Evolutionary conservation across 2,797 vertebrate genomes (phyloP).

Genomic region (Florisuga fusca): DNA sequence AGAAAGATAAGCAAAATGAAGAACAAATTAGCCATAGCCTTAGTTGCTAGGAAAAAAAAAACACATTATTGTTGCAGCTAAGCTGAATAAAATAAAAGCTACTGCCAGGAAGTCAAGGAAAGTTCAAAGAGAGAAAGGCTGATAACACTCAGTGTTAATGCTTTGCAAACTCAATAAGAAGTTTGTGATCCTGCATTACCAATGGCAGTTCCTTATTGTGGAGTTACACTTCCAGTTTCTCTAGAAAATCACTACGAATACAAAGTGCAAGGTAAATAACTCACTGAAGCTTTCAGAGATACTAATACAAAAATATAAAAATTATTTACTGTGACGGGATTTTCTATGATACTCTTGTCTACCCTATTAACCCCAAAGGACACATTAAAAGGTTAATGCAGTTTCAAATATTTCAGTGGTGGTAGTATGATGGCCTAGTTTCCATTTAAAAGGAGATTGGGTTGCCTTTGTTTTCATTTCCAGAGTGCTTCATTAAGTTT

Average conservation of each 20-base stretch:
- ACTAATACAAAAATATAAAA: background rate
- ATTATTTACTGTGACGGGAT: background rate
- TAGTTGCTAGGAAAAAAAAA: background rate
- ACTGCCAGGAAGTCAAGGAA: background rate
- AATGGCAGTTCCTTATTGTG: background rate
- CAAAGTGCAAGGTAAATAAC: background rate
- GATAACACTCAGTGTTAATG: background rate
- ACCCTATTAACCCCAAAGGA: background rate
- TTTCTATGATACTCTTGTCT: background rate
- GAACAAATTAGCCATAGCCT: background rate
- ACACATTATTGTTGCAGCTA: background rate
- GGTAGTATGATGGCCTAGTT: background rate
- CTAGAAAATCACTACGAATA: background rate
- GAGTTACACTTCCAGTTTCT: background rate
- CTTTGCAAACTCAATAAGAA: background rate
- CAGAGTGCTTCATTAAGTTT: slow-evolving; percentile 70
- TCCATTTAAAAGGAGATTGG: background rate
- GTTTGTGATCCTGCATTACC: background rate
- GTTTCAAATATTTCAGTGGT: background rate
- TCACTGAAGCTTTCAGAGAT: background rate
- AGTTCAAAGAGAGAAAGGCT: background rate
- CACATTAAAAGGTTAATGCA: background rate
- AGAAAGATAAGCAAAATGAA: background rate
- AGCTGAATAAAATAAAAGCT: background rate
- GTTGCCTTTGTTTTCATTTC: slow-evolving; percentile 62